Evolutionary conservation across 2,888 invertebrate species (phyloP).

Genomic region (Drosophila siamana): DNA sequence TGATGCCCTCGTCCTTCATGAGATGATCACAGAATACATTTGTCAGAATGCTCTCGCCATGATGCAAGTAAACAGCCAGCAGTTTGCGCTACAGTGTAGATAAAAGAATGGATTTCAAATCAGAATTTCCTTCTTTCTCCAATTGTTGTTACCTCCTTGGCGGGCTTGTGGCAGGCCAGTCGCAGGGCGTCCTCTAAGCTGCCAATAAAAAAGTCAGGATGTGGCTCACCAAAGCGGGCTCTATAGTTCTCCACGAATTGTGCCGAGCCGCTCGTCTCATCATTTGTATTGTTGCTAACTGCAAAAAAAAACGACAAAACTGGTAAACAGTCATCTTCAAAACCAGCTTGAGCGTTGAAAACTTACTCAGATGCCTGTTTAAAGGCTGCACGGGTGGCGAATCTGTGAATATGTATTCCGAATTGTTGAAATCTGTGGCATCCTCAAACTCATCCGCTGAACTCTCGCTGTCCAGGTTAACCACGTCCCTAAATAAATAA

Average conservation of each 20-base stretch:
- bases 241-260: constrained; percentile 95
- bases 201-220: constrained; percentile 96
- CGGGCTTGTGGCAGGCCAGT: constrained; percentile 95
- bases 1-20: constrained; percentile 95
- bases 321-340: background rate
- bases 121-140: fast-evolving
- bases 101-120: background rate
- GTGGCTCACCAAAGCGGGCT: constrained; percentile 91
- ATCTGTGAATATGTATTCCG: constrained; percentile 95
- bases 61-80: constrained; percentile 97
- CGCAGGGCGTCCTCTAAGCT: constrained; percentile 95
- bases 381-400: constrained; percentile 89
- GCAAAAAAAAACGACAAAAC: background rate
- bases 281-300: constrained; percentile 95
- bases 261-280: constrained; percentile 93
- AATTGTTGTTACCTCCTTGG: constrained; percentile 90
- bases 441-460: constrained; percentile 95
- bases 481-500: constrained; percentile 53
- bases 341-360: background rate
- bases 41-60: constrained; percentile 96
- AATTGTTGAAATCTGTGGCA: constrained; percentile 92
- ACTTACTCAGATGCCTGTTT: constrained; percentile 91
- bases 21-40: constrained; percentile 99
- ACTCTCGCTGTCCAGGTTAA: constrained; percentile 86
- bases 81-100: constrained; percentile 91